Evolutionary conservation across 2,888 invertebrate species (phyloP).

Genomic region (Diarsia rubi): DNA sequence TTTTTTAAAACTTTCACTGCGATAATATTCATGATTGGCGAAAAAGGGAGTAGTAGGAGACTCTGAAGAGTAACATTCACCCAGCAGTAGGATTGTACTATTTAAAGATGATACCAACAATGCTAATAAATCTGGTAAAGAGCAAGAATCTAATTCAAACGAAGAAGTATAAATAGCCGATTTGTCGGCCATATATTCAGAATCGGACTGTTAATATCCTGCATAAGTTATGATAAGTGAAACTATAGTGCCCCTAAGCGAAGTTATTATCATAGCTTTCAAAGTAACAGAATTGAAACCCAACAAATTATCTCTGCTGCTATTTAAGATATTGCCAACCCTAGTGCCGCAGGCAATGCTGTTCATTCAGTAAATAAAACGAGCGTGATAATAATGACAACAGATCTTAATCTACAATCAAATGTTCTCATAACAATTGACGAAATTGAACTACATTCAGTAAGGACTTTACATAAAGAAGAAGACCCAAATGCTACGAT

Average conservation of each 20-base stretch:
- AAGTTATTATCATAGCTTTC: conserved; percentile 57
- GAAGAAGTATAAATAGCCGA: conserved; percentile 23
- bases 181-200: conserved; percentile 45
- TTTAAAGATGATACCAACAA: not conserved
- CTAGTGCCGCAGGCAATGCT: conserved; percentile 21
- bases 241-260: conserved; percentile 53
- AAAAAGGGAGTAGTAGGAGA: not conserved
- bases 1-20: not conserved
- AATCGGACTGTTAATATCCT: conserved; percentile 46
- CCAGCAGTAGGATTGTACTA: not conserved
- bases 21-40: not conserved
- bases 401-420: conserved; percentile 17
- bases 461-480: conserved; percentile 13
- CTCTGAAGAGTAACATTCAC: too few relatives aligned
- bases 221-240: conserved; percentile 53
- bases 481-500: not conserved
- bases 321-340: conserved; percentile 51
- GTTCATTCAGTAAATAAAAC: conserved; percentile 45
- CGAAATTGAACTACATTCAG: not conserved
- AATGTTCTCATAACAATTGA: conserved; percentile 5
- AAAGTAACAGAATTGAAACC: conserved; percentile 44
- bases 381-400: conserved; percentile 38
- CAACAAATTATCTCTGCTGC: conserved; percentile 50
- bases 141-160: conserved; percentile 23
- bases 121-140: not conserved